Base-by-base conservation (phyloP, 2,113 vertebrate genomes). In the Hemichromis elongatus region DNA sequence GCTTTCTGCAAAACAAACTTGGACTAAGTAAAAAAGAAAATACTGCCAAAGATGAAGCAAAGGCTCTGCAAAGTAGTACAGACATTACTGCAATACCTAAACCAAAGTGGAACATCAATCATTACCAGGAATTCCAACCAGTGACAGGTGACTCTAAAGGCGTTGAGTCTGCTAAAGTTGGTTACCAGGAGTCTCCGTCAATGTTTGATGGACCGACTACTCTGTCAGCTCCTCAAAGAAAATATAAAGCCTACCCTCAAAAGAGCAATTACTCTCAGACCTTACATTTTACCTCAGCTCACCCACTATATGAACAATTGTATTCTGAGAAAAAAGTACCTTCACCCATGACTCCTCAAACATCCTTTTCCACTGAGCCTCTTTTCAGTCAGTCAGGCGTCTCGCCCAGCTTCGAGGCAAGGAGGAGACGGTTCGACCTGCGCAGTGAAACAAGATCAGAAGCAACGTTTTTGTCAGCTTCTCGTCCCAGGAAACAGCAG, bases 21-120 rank as follows among this genome's bases (percentile, higher is more conserved):
- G 77, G 86, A 45, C 84, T 88, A 13, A 89, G 61, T 55, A 93
- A 92, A 91, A 92, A 80, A 10, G 91, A 89, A 55, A 79, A 82
- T 56, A 84, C 24, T 56, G 35, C 45, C 75, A 92, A 86, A 42
- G 84, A 88, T 13, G 83, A 73, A 79, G 84, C 79, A 54, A 83
- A 57, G 50, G 70, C 61, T 73, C 54, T 63, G 4, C 16, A 56
- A 3, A 81, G 75, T 59, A 88, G 84, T 88, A 42, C 21, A 52
- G 83, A 88, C 11, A 61, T 66, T 16, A 50, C 50, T 52, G 37
- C 79, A 70, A 79, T 80, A 42, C 50, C 53, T 35, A 90, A 92
- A 86, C 77, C 53, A 19, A 87, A 77, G 28, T n/a, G 63, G 56
- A 88, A 81, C 77, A 42, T 80, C 21, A 81, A 75, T 85, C 81